Evolutionary conservation across 2,797 vertebrate genomes (phyloP), one percentile per base, ranked within the genome.

Genomic region (Uromys caudimaculatus): DNA sequence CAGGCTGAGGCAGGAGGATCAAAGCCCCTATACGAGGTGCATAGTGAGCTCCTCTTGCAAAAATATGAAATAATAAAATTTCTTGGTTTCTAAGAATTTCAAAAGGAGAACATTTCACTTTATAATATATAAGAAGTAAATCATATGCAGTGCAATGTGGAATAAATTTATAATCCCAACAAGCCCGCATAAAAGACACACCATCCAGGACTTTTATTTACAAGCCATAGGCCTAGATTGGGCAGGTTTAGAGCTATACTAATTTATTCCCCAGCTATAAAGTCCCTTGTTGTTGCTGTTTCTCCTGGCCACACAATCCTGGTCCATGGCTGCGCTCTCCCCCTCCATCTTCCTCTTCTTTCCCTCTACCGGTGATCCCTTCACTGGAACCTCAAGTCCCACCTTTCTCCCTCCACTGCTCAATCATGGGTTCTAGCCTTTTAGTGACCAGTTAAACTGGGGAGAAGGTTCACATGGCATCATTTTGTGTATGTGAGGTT

Each of bases 21-120:
- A 89, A 78, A 14, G 21, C 1, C 62, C 7, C 69, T 78, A 9
- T 5, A 50, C 12, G 14, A 1, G 13, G 27, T 90, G 50, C 58
- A 32, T 12, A 78, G 35, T 64, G 58, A 90, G 58, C 78, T 38
- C 75, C 56, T 64, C 4, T 52, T 50, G 19, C 35, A 64, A 50
- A 27, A 64, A 64, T 27, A 13, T 29, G 44, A 64, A 78, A 90
- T 41, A n/a, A 50, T 10, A 47, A 35, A 13, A 89, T 67, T 58
- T 58, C 54, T 95, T 91, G 29, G 62, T 41, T 62, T 86, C 69
- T 79, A 67, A 90, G 41, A 90, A 92, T 87, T 86, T 85, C 75
- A 58, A 54, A 77, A 81, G 60, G 29, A 86, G 44, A 71, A 3
- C 38, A 79, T n/a, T 60, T 93, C 19, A 29, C 35, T 90, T 91